Percentiles rank a stretch among this genome's conserved stretches.
phyloP scores from a whole-genome alignment of 2,888 invertebrate species.

The Napeogenes inachia region DNA sequence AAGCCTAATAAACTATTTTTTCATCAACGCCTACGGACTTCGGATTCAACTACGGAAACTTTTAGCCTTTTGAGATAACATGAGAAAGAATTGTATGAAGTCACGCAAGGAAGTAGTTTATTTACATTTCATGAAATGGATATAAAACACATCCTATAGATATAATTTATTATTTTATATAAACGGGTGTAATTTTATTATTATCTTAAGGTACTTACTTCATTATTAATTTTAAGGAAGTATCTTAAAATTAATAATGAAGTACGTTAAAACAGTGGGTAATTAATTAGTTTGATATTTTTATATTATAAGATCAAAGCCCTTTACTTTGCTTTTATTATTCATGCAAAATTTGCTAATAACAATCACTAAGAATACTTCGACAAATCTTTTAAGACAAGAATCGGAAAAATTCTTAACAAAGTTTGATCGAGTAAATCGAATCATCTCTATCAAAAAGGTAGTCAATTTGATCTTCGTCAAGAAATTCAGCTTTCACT shows the following conservation, averaged over 20 bases:
- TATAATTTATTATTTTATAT: too few relatives aligned
- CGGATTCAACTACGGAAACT: neutral
- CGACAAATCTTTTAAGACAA: too few relatives aligned
- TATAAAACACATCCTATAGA: too few relatives aligned
- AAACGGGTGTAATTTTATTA: too few relatives aligned
- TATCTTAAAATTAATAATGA: too few relatives aligned
- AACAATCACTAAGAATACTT: neutral
- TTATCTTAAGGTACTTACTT: too few relatives aligned
- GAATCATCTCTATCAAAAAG: conserved; percentile 19
- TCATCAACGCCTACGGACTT: neutral
- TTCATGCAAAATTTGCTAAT: neutral
- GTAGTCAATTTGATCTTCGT: conserved; percentile 16
- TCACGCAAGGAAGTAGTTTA: conserved; percentile 1
- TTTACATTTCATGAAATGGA: neutral
- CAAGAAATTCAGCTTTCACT: conserved; percentile 14
- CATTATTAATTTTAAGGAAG: too few relatives aligned
- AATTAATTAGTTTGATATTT: too few relatives aligned
- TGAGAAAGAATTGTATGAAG: neutral
- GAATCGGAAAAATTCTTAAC: neutral
- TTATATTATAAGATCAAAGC: too few relatives aligned
- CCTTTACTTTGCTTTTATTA: neutral
- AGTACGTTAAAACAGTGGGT: too few relatives aligned
- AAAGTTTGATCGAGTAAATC: conserved; percentile 11
- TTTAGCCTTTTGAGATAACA: conserved; percentile 2
- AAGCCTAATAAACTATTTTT: too few relatives aligned